Conservation (phyloP, 2,888 invertebrate genomes). For the Polydrusus pterygomalis region DNA sequence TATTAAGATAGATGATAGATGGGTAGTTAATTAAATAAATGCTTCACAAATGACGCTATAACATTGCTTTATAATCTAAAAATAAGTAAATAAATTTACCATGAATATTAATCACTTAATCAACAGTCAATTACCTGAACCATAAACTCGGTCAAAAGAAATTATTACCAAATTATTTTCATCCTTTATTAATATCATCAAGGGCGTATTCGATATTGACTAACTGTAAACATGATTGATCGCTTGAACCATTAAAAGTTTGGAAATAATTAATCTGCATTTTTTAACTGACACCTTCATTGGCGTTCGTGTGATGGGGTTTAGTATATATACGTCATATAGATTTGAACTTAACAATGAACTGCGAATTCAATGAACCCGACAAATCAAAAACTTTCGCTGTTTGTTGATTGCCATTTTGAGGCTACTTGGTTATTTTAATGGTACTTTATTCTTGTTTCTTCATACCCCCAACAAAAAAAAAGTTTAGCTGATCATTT, state of each 20-base stretch:
- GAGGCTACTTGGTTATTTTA: too few species aligned
- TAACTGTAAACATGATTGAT: constrained; percentile 61
- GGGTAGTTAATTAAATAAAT: too few species aligned
- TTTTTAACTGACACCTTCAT: constrained; percentile 56
- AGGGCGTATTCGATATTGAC: constrained; percentile 50
- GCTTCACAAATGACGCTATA: neutral
- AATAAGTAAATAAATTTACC: constrained; percentile 1
- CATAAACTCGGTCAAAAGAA: constrained; percentile 24
- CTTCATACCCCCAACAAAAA: too few species aligned
- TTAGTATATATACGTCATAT: neutral
- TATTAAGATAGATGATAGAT: too few species aligned
- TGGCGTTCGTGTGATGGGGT: constrained; percentile 36
- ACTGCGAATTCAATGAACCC: too few species aligned
- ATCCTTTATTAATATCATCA: constrained; percentile 48
- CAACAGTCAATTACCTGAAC: constrained; percentile 12
- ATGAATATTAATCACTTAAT: constrained; percentile 4
- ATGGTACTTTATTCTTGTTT: too few species aligned
- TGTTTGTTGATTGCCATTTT: too few species aligned
- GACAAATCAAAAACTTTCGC: too few species aligned
- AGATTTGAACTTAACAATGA: too few species aligned
- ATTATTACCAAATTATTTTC: constrained; percentile 40
- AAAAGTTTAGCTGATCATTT: too few species aligned
- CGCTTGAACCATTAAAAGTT: constrained; percentile 60
- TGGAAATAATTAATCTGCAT: constrained; percentile 66
- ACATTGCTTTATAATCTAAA: constrained; percentile 3